phyloP scores from a whole-genome alignment of 2,888 invertebrate genomes.

The Noctua comes region DNA sequence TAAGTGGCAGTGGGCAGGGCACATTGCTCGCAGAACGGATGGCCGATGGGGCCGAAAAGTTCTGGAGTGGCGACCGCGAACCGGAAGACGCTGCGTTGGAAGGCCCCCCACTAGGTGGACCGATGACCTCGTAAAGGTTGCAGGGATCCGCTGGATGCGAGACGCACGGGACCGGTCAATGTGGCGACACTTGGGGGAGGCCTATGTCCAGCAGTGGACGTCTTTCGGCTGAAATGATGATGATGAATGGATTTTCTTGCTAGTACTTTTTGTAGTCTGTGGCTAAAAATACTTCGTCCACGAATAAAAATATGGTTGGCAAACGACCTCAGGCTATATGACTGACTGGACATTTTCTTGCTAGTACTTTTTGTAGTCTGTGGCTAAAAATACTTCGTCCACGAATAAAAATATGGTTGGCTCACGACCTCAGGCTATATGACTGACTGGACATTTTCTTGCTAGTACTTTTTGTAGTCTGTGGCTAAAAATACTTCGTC shows the following conservation, averaged over 20 bases:
- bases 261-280: conserved; percentile 16
- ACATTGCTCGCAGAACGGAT: too few relatives aligned
- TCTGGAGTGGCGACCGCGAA: too few relatives aligned
- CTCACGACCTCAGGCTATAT: background rate
- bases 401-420: background rate
- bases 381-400: background rate
- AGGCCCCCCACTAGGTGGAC: too few relatives aligned
- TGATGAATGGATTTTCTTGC: conserved; percentile 15
- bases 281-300: background rate
- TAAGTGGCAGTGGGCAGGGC: too few relatives aligned
- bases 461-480: conserved; percentile 12
- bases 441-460: conserved; percentile 1
- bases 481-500: background rate
- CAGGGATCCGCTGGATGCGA: too few relatives aligned
- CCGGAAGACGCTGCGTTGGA: too few relatives aligned
- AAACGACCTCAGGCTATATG: background rate
- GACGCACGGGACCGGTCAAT: too few relatives aligned
- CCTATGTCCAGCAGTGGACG: too few relatives aligned
- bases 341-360: conserved; percentile 1
- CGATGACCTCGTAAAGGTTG: too few relatives aligned
- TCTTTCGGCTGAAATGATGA: too few relatives aligned
- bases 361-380: conserved; percentile 13
- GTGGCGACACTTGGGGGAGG: too few relatives aligned
- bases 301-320: background rate
- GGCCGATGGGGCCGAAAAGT: too few relatives aligned